Percentiles rank a stretch among this genome's conserved stretches.
Conservation (phyloP, 2,113 vertebrate genomes). For the Ciconia maguari region DNA sequence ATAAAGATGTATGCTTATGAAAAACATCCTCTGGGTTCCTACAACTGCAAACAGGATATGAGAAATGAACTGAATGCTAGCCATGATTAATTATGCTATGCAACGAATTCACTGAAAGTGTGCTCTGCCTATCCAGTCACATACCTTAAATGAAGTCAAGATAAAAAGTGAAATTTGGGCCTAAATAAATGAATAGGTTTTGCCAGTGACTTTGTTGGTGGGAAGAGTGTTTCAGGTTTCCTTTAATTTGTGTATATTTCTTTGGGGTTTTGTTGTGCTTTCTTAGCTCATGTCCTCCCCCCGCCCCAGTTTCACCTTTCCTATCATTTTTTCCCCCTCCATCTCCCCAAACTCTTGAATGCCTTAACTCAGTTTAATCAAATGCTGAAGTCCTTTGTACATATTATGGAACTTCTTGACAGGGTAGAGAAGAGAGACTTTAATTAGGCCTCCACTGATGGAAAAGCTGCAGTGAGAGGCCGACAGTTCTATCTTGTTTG, state of each 20-base stretch:
- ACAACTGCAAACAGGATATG: neutral
- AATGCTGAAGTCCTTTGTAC: neutral
- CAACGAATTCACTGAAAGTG: neutral
- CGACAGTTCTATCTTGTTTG: neutral
- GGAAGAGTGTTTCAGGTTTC: neutral
- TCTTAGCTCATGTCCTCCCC: neutral
- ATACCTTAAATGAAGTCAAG: neutral
- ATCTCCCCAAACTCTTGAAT: neutral
- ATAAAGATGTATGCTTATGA: neutral
- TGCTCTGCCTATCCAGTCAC: neutral
- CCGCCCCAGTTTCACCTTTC: accelerated
- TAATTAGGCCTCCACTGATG: neutral
- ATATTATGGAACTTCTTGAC: neutral
- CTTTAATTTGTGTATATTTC: neutral
- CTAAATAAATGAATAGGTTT: neutral
- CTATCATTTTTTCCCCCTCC: accelerated
- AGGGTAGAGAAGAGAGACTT: neutral
- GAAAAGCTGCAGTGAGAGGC: neutral
- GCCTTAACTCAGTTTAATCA: neutral
- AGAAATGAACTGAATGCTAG: neutral
- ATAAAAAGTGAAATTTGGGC: neutral
- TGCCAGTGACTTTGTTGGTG: neutral
- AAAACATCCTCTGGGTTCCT: neutral
- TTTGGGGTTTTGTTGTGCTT: neutral
- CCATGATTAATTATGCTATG: neutral